Evolutionary conservation across 2,888 invertebrate genomes (phyloP).

Genomic region (Volucella bombylans): DNA sequence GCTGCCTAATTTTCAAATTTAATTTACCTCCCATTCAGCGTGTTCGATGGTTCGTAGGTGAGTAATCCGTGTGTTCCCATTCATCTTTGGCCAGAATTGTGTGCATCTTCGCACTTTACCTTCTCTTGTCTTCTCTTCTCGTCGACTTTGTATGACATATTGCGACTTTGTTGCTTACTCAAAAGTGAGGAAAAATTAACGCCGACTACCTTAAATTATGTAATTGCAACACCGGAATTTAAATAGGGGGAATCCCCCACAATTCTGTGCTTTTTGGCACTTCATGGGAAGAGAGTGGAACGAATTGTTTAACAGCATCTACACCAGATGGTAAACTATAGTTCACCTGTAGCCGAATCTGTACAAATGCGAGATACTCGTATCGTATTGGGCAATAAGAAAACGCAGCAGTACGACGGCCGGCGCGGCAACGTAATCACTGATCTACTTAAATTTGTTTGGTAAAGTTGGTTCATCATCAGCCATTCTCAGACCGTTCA

Average conservation of each 20-base stretch:
- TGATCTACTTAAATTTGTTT: constrained; percentile 48
- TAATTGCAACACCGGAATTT: constrained; percentile 44
- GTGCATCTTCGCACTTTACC: constrained; percentile 29
- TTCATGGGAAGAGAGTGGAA: constrained; percentile 67
- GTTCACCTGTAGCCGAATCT: background rate
- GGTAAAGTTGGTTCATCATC: constrained; percentile 8
- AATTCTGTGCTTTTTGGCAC: constrained; percentile 36
- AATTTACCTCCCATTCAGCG: constrained; percentile 35
- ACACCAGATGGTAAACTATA: constrained; percentile 11
- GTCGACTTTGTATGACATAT: constrained; percentile 58
- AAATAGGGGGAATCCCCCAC: constrained; percentile 41
- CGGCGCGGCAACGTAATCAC: constrained; percentile 29
- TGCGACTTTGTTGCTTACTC: constrained; percentile 53
- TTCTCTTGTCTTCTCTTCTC: constrained; percentile 14
- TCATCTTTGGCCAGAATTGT: background rate
- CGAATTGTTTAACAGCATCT: constrained; percentile 19
- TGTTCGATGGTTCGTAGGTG: background rate
- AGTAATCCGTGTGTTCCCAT: constrained; percentile 1
- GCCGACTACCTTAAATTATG: constrained; percentile 16
- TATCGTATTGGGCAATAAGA: constrained; percentile 39
- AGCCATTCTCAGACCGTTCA: background rate
- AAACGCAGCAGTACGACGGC: background rate
- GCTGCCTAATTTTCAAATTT: constrained; percentile 33
- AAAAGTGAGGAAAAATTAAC: constrained; percentile 59
- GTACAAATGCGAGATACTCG: background rate